Conservation (phyloP, 1,140 invertebrate genomes). For the Neodiprion pinetum region DNA sequence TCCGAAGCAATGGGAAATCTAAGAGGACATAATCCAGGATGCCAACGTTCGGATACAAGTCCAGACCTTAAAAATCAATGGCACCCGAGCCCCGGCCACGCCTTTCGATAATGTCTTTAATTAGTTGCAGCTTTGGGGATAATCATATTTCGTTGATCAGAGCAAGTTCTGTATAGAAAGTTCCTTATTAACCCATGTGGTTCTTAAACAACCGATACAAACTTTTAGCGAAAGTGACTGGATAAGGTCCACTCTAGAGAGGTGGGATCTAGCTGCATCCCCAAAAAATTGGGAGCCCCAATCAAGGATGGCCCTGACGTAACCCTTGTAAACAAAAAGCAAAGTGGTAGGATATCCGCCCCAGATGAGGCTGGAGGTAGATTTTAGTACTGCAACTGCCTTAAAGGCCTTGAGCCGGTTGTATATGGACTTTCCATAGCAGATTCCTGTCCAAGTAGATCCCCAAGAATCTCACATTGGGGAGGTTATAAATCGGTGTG, state of each 20-base stretch:
- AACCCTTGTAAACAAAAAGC: conserved; percentile 27
- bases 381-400: conserved; percentile 21
- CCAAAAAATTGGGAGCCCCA: conserved; percentile 22
- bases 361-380: conserved; percentile 18
- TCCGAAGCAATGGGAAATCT: background rate
- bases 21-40: background rate
- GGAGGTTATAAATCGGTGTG: background rate
- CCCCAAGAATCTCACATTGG: conserved; percentile 4
- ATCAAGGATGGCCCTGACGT: conserved; percentile 28
- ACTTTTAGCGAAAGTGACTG: background rate
- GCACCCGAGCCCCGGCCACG: no score
- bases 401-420: conserved; percentile 19
- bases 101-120: no score
- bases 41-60: background rate
- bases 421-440: conserved; percentile 16
- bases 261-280: background rate
- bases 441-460: conserved; percentile 7
- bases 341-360: conserved; percentile 22
- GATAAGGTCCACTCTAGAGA: background rate
- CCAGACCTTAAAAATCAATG: background rate
- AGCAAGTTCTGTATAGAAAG: background rate
- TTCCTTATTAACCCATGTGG: conserved; percentile 8
- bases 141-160: background rate
- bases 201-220: conserved; percentile 11
- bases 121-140: background rate